Percentiles rank a stretch among this genome's conserved stretches.
Evolutionary conservation across 2,888 invertebrate species (phyloP).

Genomic region (Helicoverpa assulta): DNA sequence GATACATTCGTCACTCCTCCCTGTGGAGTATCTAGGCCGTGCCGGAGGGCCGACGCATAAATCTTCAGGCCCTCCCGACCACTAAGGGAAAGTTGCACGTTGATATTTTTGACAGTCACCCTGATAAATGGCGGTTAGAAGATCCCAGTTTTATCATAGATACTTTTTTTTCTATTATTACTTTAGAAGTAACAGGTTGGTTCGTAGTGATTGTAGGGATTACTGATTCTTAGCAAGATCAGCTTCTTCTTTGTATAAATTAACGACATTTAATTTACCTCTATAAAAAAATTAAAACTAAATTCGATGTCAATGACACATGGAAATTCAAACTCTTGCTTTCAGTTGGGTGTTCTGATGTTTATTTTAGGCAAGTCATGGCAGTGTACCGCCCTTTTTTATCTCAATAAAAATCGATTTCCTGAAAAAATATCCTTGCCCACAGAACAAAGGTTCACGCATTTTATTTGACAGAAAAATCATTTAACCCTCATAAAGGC

Average conservation of each 20-base stretch:
- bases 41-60: slow-evolving; percentile 56
- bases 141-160: slow-evolving; percentile 60
- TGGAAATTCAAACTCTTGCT: too few relatives aligned
- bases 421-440: slow-evolving; percentile 22
- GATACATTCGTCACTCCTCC: slow-evolving; percentile 66
- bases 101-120: slow-evolving; percentile 67
- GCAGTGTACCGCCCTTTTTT: slow-evolving; percentile 1
- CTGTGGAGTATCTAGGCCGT: slow-evolving; percentile 54
- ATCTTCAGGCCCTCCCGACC: slow-evolving; percentile 64
- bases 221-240: slow-evolving; percentile 32
- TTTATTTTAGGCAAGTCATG: neutral
- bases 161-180: slow-evolving; percentile 57
- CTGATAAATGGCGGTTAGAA: slow-evolving; percentile 60
- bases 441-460: slow-evolving; percentile 53
- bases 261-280: neutral
- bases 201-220: slow-evolving; percentile 45
- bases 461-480: slow-evolving; percentile 67
- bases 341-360: neutral
- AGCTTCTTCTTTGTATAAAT: neutral
- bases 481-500: slow-evolving; percentile 65
- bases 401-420: slow-evolving; percentile 25
- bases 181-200: slow-evolving; percentile 63
- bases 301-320: too few relatives aligned
- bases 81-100: slow-evolving; percentile 63
- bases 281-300: too few relatives aligned